Base-by-base conservation (phyloP, 2,888 invertebrate species). In the Bibio marci region DNA sequence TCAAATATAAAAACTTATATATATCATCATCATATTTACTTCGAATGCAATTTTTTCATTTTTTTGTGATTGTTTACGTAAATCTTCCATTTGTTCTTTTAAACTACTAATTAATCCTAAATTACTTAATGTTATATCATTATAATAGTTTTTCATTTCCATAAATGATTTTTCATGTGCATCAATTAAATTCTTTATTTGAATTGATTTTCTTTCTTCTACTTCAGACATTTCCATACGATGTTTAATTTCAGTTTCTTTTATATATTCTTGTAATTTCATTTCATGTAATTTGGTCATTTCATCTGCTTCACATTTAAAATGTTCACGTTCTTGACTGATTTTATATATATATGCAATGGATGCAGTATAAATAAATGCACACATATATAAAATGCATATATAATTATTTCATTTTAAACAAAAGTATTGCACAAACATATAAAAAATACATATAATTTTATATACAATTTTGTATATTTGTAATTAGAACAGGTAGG, bases 111-210 rank as follows among this genome's bases (percentile, higher is more conserved):
- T 92, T 3, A 94, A 65, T 1, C 88, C 85, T 46, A 94, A 66
- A 62, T 94, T 94, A 58, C 92, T 92, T 12, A 90, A 65, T 0
- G 90, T 90, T 38, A 94, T 91, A 51, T 92, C 90, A 52, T 91
- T 91, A 54, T 92, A 95, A 62, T 92, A 94, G 58, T 81, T 85
- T 58, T 91, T 92, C 64, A 94, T 78, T 56, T 92, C 87, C 32
- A 75, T 70, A 55, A 90, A 87, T 0, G 86, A 80, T 48, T 73
- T 73, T 45, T 88, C 87, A 53, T 95, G 91, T 51, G 80, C 76
- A 27, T 71, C 67, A 45, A 85, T 82, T 43, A 94, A 61, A 30
- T 78, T 78, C 10, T 76, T 72, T 4, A 92, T 73, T 55, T 91
- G 91, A 37, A 74, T 73, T 59, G 90, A 90, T 62, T 94, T 94